Base-by-base conservation (phyloP, 53 echinoderm and acorn worm species). In the Echinometra lucunter region DNA sequence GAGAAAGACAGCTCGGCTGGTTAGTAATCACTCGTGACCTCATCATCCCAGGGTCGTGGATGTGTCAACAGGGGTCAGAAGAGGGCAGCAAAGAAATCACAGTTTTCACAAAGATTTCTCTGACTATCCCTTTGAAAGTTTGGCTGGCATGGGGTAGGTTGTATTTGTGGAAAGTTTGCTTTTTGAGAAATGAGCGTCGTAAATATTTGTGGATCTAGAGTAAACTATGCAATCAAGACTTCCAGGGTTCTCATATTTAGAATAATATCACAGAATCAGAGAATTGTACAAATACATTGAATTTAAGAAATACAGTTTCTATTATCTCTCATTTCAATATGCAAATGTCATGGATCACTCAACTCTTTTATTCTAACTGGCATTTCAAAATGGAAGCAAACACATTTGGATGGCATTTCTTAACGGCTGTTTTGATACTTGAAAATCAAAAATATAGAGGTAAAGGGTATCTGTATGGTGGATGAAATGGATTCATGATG, bases 171-270 rank as follows among this genome's bases (percentile, higher is more conserved):
- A 94, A 94, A 83, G 58, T 82, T 83, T 25, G 60, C 27, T 63
- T 92, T 92, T 94, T 94, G 94, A 94, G 85, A 60, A 94, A 94
- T 94, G 94, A 83, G 94, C 85, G 94, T 83, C 94, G 63, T 94
- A 94, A 94, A 94, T 66, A 94, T 94, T 94, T 82, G 92, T 69
- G 67, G 66, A 63, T 32, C 60, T 57, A 35, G 60, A 37, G 60
- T 58, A 89, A 89, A 89, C 89, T 89, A 2, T 21, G 89, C 37
- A 49, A 89, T 47, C 35, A 5, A n/a, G 85, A 28, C 30, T 28
- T 13, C 49, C 15, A 19, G 3, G 81, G 40, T 81, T 81, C 81
- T 81, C 81, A 81, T 23, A 44, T 44, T 81, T 2, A 6, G 81
- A 35, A 37, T 3, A 17, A 74, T 74, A 19, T 42, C 40, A 34